Evolutionary conservation across 2,113 vertebrate genomes (phyloP), one percentile per base, ranked within the genome.

Genomic region (Phodopus roborovskii): DNA sequence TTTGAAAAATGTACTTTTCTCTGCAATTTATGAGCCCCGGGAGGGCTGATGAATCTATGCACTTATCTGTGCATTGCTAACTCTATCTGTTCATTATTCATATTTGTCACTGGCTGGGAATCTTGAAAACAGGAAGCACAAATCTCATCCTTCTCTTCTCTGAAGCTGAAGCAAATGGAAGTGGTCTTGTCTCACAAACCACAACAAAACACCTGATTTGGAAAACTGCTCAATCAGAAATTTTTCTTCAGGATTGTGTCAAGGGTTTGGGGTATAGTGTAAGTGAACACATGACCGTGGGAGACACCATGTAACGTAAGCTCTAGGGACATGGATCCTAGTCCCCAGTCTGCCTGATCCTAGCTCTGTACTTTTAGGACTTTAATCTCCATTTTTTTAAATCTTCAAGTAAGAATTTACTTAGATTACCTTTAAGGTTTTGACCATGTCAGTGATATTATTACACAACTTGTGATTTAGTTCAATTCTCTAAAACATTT

Each of bases 41-140:
- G 73, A 94, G 53, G 78, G 36, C 85, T 97, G 81, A 94, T 90
- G 81, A 93, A 94, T 86, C 81, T 83, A 33, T 82, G 42, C 68
- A 88, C 62, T 97, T 96, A 94, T 64, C n/a, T 97, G 75, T 83
- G 50, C 16, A 22, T 86, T 93, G 84, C 90, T 94, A 86, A 96
- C 56, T 87, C 83, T 96, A 2, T 96, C 66, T 93, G 24, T 91
- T 96, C 77, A 82, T 96, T 96, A 95, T 97, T 97, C 91, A 95
- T 92, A 93, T 88, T 88, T 36, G 42, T 50, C 42, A 62, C 45
- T 92, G 95, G 58, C 42, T 81, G 87, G 62, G 90, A 96, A 93
- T 66, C 48, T 93, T 70, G 85, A 82, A 95, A 96, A 92, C 64
- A 90, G 50, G 77, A 96, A 88, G n/a, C 82, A 86, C 62, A 62